Evolutionary conservation across 2,113 vertebrate species (phyloP).

Genomic region (Petrocephalus microphthalmus): DNA sequence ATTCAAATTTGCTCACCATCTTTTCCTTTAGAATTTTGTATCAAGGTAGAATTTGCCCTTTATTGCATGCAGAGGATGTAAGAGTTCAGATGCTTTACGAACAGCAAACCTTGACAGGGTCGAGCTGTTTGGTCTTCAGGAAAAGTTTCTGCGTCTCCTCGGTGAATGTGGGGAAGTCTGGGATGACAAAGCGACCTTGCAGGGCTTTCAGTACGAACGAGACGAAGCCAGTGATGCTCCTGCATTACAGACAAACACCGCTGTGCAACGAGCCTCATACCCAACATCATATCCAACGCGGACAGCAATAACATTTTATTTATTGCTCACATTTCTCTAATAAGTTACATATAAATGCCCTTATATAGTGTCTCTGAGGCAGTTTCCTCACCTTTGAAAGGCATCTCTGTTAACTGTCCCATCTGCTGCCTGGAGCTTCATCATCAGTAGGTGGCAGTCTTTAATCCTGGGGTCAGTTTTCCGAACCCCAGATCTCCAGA

Average conservation of each 20-base stretch:
- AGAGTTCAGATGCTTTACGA: background rate
- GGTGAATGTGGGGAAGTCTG: slow-evolving; percentile 54
- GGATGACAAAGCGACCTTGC: slow-evolving; percentile 57
- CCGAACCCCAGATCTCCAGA: slow-evolving; percentile 54
- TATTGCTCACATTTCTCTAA: background rate
- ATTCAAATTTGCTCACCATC: background rate
- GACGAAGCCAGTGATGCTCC: slow-evolving; percentile 54
- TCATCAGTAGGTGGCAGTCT: slow-evolving; percentile 54
- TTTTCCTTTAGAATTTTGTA: background rate
- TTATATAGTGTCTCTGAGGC: background rate
- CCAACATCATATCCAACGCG: background rate
- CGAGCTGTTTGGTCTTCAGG: slow-evolving; percentile 53
- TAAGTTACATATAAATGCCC: background rate
- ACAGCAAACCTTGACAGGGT: slow-evolving; percentile 44
- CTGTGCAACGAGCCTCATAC: no score
- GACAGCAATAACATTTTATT: background rate
- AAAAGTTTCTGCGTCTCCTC: slow-evolving; percentile 59
- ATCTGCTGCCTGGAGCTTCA: slow-evolving; percentile 50
- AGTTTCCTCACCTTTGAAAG: slow-evolving; percentile 50
- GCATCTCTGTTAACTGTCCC: slow-evolving; percentile 48
- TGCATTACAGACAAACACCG: slow-evolving; percentile 18
- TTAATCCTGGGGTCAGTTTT: slow-evolving; percentile 53
- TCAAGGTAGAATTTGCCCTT: background rate
- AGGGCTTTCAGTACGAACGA: slow-evolving; percentile 57
- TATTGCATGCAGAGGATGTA: background rate